Conservation (phyloP, 2,888 invertebrate species). For the Camptogramma bilineatum region DNA sequence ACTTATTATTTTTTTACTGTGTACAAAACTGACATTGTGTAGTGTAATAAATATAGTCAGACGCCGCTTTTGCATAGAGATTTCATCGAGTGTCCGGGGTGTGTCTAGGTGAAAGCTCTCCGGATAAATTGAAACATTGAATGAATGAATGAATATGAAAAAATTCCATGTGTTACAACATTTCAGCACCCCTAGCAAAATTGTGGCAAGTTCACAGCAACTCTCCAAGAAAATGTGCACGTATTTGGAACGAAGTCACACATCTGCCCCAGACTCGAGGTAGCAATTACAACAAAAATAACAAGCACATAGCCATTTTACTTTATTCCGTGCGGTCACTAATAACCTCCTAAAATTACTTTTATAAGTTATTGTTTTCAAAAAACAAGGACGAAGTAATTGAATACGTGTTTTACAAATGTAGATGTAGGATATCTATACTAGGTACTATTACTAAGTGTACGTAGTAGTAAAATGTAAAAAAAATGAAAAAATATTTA, state of each 20-base stretch:
- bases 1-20: too few species aligned
- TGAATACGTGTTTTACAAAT: conserved; percentile 18
- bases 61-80: too few species aligned
- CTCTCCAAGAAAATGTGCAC: conserved; percentile 55
- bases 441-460: too few species aligned
- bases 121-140: too few species aligned
- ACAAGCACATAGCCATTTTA: conserved; percentile 64
- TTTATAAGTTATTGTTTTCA: conserved; percentile 59
- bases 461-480: too few species aligned
- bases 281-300: conserved; percentile 73
- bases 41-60: too few species aligned
- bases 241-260: conserved; percentile 74
- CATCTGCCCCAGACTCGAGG: conserved; percentile 77
- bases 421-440: too few species aligned
- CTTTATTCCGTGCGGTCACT: conserved; percentile 53
- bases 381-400: conserved; percentile 19
- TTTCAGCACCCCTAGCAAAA: conserved; percentile 8
- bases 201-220: conserved; percentile 47
- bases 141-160: too few species aligned
- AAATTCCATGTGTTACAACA: conserved; percentile 7
- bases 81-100: too few species aligned
- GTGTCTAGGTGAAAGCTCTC: too few species aligned
- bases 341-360: conserved; percentile 61
- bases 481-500: conserved; percentile 4
- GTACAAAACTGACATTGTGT: too few species aligned